Evolutionary conservation across 37 sponge, comb jelly and placozoan species (phyloP).

Genomic region (Petrosia ficiformis): DNA sequence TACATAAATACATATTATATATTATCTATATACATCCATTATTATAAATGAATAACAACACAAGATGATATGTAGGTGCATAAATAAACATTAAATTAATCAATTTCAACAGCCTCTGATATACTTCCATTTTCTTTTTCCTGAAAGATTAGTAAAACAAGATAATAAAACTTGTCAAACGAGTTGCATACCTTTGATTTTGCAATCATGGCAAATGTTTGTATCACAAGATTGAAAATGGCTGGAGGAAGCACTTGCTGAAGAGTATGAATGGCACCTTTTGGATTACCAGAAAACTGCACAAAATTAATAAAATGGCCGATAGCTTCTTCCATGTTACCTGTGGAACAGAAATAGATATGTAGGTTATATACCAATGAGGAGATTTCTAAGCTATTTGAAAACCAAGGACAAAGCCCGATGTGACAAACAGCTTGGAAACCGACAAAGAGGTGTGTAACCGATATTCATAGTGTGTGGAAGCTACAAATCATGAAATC

Average conservation of each 20-base stretch:
- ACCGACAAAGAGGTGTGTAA: slow-evolving; percentile 4
- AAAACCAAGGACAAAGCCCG: not conserved
- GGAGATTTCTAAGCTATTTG: not conserved
- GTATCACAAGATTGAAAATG: slow-evolving; percentile 53
- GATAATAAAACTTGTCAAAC: too few species aligned
- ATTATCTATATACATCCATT: too few species aligned
- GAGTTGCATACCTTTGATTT: not conserved
- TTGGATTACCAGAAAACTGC: slow-evolving; percentile 66
- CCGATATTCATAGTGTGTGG: too few species aligned
- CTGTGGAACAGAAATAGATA: slow-evolving; percentile 19
- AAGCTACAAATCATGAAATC: too few species aligned
- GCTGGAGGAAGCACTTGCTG: slow-evolving; percentile 66
- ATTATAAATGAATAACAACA: too few species aligned
- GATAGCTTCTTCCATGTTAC: slow-evolving; percentile 59
- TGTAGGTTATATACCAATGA: not conserved
- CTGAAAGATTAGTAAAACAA: too few species aligned
- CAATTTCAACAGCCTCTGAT: too few species aligned
- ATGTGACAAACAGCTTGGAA: not conserved
- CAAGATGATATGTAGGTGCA: not conserved
- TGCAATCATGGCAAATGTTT: slow-evolving; percentile 7
- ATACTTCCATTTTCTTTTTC: too few species aligned
- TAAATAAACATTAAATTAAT: too few species aligned
- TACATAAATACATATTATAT: too few species aligned
- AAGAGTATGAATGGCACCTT: slow-evolving; percentile 39
- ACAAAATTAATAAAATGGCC: slow-evolving; percentile 76